phyloP scores from a whole-genome alignment of 2,888 invertebrate genomes.

The Embidobia sp. region DNA sequence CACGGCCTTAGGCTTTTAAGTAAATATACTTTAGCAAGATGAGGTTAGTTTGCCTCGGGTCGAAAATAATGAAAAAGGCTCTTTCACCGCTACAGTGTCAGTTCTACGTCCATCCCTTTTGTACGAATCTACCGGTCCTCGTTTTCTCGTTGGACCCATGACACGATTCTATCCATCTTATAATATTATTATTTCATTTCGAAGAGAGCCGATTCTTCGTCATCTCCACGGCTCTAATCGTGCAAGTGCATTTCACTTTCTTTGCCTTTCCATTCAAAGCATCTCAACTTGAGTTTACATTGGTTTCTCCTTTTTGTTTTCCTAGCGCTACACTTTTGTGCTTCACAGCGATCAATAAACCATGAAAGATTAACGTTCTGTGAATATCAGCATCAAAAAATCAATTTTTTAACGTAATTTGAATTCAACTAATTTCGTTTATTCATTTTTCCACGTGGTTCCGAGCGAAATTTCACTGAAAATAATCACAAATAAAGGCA shows the following conservation, averaged over 20 bases:
- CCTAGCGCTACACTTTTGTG: constrained; percentile 43
- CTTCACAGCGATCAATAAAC: constrained; percentile 77
- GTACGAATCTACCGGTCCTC: constrained; percentile 43
- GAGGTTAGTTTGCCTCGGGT: constrained; percentile 52
- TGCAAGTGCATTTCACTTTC: constrained; percentile 66
- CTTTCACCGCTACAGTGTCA: constrained; percentile 76
- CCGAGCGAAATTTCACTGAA: constrained; percentile 31
- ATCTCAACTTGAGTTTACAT: constrained; percentile 67
- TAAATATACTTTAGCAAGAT: constrained; percentile 50
- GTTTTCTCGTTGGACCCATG: constrained; percentile 66
- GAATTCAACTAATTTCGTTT: constrained; percentile 50
- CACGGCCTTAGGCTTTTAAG: constrained; percentile 38
- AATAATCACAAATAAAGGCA: constrained; percentile 51
- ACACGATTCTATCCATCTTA: constrained; percentile 76
- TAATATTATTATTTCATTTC: constrained; percentile 81
- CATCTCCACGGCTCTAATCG: constrained; percentile 66
- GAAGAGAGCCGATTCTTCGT: constrained; percentile 69
- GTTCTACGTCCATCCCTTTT: constrained; percentile 42
- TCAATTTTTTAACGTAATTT: constrained; percentile 44
- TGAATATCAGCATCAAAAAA: constrained; percentile 58
- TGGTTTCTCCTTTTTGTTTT: constrained; percentile 65
- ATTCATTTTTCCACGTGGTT: constrained; percentile 36
- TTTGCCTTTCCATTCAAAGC: constrained; percentile 61
- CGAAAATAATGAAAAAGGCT: constrained; percentile 72
- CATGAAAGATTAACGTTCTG: constrained; percentile 79